A percentile compares a stretch with the other conserved stretches of the same genome.
Conservation (phyloP, 2,113 vertebrate species). For the Rhombomys opimus region DNA sequence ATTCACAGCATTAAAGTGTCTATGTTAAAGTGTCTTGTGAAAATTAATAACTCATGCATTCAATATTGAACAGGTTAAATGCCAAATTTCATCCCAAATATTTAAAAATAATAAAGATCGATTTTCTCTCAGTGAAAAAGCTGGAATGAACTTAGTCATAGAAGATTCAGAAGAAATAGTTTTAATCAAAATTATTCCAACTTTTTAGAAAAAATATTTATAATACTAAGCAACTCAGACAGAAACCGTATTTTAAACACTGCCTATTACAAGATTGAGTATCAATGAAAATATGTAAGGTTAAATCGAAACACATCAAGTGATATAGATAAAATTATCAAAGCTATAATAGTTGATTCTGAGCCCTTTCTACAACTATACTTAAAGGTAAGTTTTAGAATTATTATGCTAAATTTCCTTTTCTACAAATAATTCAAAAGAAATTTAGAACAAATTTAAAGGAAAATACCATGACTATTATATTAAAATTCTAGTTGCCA, state of each 20-base stretch:
- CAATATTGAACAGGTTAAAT: slow-evolving; percentile 1
- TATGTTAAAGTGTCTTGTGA: slow-evolving; percentile 44
- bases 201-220: slow-evolving; percentile 62
- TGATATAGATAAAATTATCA: slow-evolving; percentile 25
- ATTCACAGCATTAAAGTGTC: neutral
- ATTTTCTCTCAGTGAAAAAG: slow-evolving; percentile 47
- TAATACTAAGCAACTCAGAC: slow-evolving; percentile 60
- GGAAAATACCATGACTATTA: slow-evolving; percentile 30
- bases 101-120: neutral
- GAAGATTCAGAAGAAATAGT: slow-evolving; percentile 45
- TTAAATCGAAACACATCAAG: slow-evolving; percentile 48
- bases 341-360: slow-evolving; percentile 47
- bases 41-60: slow-evolving; percentile 57
- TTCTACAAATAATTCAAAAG: slow-evolving; percentile 50
- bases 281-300: slow-evolving; percentile 22
- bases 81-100: slow-evolving; percentile 63
- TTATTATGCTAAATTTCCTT: slow-evolving; percentile 42
- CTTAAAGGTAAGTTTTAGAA: slow-evolving; percentile 52
- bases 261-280: slow-evolving; percentile 28
- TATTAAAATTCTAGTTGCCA: neutral
- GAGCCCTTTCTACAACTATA: slow-evolving; percentile 45
- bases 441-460: slow-evolving; percentile 61
- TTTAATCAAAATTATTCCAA: slow-evolving; percentile 67
- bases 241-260: slow-evolving; percentile 42
- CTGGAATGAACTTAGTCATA: slow-evolving; percentile 40